Base-by-base conservation (phyloP, 2,113 vertebrate species). In the Melospiza georgiana region DNA sequence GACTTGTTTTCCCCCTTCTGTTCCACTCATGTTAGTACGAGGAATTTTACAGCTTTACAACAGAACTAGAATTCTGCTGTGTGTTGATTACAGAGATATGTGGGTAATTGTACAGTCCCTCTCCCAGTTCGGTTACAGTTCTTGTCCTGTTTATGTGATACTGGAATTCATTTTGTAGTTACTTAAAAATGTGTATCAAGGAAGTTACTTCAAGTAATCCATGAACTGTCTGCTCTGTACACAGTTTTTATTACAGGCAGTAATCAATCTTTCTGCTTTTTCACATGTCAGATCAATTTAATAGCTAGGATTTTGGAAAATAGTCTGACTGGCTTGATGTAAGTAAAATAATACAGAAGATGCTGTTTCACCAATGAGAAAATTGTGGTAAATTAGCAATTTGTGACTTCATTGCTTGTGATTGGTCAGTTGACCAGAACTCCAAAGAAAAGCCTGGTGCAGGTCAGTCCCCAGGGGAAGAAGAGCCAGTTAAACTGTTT, bases 1-100 rank as follows among this genome's bases (percentile, higher is more conserved):
- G 6, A 16, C 8, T 8, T 12, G 24, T 9, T 12, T 0, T 11
- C 0, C 3, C 11, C 4, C 11, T 19, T 62, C 62, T 78, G 14
- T 83, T 92, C 35, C 22, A 10, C 76, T 86, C 33, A 11, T 76
- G 15, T 49, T 86, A 33, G 24, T 66, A 6, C 35, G 27, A 67
- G 44, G 37, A 74, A 55, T 89, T 44, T 44, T 68, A 55, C 20
- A 79, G 41, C 30, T 83, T 68, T 86, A 58, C 25, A 76, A 28
- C 46, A 83, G 63, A 90, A 87, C 37, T 39, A 28, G 23, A 67
- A 51, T 89, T 82, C 48, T 84, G 4, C 68, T 77, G 5, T 51
- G 28, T 54, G 23, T 68, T 87, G 25, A 15, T 84, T 72, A 59
- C 2, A 2, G 48, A 84, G 21, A 43, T 71, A 21, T 28, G 17